A percentile compares a stretch with the other conserved stretches of the same genome.
Evolutionary conservation across 2,888 invertebrate genomes (phyloP).

Genomic region (Ophion obscuratus): DNA sequence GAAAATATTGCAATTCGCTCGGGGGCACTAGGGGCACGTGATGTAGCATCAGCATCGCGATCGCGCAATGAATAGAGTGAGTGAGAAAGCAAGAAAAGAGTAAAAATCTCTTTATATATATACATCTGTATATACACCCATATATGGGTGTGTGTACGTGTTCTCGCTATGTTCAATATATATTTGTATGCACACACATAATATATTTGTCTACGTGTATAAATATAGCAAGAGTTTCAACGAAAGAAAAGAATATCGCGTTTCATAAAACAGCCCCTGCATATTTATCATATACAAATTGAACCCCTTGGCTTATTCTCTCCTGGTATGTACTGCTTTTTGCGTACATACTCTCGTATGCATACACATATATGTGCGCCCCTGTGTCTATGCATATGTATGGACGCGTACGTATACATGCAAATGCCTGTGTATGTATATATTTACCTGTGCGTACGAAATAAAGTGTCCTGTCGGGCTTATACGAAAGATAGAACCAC

Average conservation of each 20-base stretch:
- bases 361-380: slow-evolving; percentile 6
- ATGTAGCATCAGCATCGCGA: slow-evolving; percentile 50
- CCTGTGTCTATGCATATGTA: not conserved
- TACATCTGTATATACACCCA: not conserved
- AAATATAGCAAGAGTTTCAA: slow-evolving; percentile 52
- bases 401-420: not conserved
- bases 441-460: slow-evolving; percentile 18
- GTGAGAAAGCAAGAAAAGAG: slow-evolving; percentile 55
- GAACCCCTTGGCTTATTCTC: slow-evolving; percentile 66
- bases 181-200: not conserved
- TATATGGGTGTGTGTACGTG: too few relatives aligned
- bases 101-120: slow-evolving; percentile 15
- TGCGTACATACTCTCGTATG: slow-evolving; percentile 2
- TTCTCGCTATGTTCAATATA: not conserved
- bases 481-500: slow-evolving; percentile 32
- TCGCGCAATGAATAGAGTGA: slow-evolving; percentile 61
- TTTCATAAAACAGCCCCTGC: slow-evolving; percentile 67
- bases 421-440: slow-evolving; percentile 1
- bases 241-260: slow-evolving; percentile 66
- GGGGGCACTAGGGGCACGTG: slow-evolving; percentile 56
- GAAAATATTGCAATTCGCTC: slow-evolving; percentile 65
- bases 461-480: slow-evolving; percentile 43
- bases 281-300: slow-evolving; percentile 72
- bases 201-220: slow-evolving; percentile 21
- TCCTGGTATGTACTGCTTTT: slow-evolving; percentile 36